Evolutionary conservation across 2,888 invertebrate species (phyloP).

Genomic region (Philereme vetulata): DNA sequence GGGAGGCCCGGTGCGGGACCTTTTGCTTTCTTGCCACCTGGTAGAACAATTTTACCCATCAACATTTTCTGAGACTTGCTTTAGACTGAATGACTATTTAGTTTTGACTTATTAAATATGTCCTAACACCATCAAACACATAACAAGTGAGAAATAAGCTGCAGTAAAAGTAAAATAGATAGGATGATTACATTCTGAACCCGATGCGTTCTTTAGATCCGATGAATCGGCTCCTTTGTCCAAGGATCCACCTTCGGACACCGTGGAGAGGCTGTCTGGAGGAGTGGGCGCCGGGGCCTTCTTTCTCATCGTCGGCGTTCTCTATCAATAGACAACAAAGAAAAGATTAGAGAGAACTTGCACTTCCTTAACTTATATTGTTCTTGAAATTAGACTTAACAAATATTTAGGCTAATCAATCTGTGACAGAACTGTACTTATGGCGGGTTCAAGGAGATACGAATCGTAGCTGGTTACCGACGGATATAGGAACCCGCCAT

Average conservation of each 20-base stretch:
- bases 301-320: slow-evolving; percentile 84
- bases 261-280: slow-evolving; percentile 74
- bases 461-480: too few species aligned
- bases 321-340: slow-evolving; percentile 29
- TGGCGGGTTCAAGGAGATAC: too few species aligned
- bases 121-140: too few species aligned
- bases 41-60: slow-evolving; percentile 54
- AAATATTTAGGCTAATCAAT: too few species aligned
- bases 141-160: too few species aligned
- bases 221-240: slow-evolving; percentile 64
- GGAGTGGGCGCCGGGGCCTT: slow-evolving; percentile 87
- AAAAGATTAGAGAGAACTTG: background rate
- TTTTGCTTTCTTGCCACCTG: slow-evolving; percentile 87
- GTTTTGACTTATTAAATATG: too few species aligned
- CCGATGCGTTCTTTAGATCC: slow-evolving; percentile 52
- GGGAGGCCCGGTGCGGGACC: slow-evolving; percentile 93
- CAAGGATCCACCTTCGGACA: slow-evolving; percentile 62
- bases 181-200: slow-evolving; percentile 42
- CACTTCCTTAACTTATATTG: too few species aligned
- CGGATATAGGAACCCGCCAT: too few species aligned
- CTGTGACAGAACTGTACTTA: too few species aligned
- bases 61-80: too few species aligned
- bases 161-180: background rate
- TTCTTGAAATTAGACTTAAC: too few species aligned
- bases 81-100: too few species aligned